These are phyloP conservation scores for Zoanthus gigantus DNA, from an alignment of 92 coral and sea anemone genomes.

Conservation along the genomic window DNA sequence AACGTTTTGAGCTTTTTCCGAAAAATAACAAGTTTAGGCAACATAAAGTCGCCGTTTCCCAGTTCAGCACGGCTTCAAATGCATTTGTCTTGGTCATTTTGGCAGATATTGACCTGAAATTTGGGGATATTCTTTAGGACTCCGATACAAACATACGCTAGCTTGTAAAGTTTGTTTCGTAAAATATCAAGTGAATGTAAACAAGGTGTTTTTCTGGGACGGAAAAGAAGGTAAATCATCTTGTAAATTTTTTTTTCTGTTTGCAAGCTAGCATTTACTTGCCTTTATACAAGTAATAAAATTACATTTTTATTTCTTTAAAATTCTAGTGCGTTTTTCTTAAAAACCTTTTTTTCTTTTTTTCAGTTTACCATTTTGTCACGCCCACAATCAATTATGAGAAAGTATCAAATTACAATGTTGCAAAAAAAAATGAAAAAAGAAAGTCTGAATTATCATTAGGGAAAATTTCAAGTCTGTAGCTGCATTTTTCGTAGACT, in stretches of 20 bases:
- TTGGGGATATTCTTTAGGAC: no score
- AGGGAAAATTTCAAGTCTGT: slow-evolving; percentile 20
- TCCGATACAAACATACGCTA: no score
- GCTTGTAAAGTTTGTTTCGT: no score
- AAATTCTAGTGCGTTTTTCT: background rate
- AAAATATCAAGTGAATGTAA: no score
- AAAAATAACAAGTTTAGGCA: background rate
- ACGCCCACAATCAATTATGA: background rate
- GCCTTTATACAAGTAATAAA: background rate
- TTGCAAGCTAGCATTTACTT: background rate
- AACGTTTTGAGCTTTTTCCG: background rate
- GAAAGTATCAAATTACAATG: background rate
- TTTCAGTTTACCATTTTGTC: background rate
- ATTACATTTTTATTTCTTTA: background rate
- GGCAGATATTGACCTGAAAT: no score
- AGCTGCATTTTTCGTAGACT: background rate
- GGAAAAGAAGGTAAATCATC: background rate
- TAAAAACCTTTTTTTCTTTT: background rate
- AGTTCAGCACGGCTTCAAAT: background rate
- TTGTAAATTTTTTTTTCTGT: background rate
- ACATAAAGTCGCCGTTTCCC: background rate
- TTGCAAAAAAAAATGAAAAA: background rate
- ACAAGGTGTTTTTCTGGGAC: background rate
- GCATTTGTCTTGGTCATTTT: no score
- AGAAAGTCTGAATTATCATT: background rate